Base-by-base conservation (phyloP, 2,113 vertebrate genomes). In the Beaufortia kweichowensis region DNA sequence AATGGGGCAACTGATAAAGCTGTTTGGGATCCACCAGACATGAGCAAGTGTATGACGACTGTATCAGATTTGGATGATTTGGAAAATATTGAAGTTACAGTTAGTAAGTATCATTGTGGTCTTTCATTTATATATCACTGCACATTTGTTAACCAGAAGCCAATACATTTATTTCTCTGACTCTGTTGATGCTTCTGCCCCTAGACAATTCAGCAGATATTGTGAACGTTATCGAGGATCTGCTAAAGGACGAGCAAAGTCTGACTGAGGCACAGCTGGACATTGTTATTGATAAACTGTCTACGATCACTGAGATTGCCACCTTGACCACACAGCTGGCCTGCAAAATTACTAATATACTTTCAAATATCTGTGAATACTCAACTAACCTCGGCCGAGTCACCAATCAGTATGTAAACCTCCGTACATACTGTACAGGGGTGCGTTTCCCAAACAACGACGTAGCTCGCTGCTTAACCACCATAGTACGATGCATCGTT, bases 1-100 rank as follows among this genome's bases (percentile, higher is more conserved):
- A 59, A 87, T 62, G 80, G 64, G 39, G 68, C 77, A 29, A 89
- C 82, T 0, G 89, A 92, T 75, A 64, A 21, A 41, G 83, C 92
- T 74, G 88, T 85, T 23, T 96, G 96, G 95, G 86, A 86, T 81
- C 84, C 84, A 31, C 90, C 92, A 57, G 81, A 91, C 17, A 69
- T 94, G 85, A 88, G 76, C 31, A 66, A 82, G 43, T 97, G 95
- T 79, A 68, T 83, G 3, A 84, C 88, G 31, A 39, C 92, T 65
- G 15, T 89, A 70, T 84, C 28, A 14, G 78, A 91, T 83, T 94
- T 95, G 73, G 65, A 88, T 72, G 91, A 90, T 57, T 88, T 98
- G 61, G 78, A 87, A 68, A 81, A 91, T 24, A 59, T 95, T 74
- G 90, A 6, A 0, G 87, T 97, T 82, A 95, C 90, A 21, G 81